Evolutionary conservation across 2,113 vertebrate genomes (phyloP).

Genomic region (Trachemys scripta): DNA sequence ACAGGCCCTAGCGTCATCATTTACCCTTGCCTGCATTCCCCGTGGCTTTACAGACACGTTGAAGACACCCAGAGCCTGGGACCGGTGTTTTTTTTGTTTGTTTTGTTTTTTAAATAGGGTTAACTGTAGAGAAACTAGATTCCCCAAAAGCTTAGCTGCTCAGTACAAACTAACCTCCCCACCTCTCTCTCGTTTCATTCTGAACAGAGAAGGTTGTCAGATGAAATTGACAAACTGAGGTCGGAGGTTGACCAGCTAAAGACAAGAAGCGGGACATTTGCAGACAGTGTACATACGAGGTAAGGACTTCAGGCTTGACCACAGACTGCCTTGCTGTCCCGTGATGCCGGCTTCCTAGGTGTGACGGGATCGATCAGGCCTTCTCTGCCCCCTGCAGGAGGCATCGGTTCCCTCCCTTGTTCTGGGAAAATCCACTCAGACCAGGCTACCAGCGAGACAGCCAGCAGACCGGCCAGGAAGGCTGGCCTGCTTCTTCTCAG

Average conservation of each 20-base stretch:
- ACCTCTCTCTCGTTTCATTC: background rate
- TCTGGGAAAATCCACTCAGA: background rate
- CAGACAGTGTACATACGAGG: constrained; percentile 90
- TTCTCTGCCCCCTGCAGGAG: background rate
- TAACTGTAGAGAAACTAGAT: background rate
- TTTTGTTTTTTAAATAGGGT: background rate
- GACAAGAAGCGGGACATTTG: constrained; percentile 88
- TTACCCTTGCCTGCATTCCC: constrained; percentile 26
- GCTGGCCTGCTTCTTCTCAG: too few species aligned
- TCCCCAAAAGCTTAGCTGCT: background rate
- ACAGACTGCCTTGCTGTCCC: fast-evolving
- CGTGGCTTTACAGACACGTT: background rate
- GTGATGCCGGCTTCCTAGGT: background rate
- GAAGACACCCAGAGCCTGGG: background rate
- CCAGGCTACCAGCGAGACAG: too few species aligned
- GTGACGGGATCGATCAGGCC: background rate
- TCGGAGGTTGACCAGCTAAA: constrained; percentile 95
- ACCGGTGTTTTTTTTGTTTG: too few species aligned
- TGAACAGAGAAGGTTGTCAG: constrained; percentile 89
- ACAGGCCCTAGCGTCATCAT: background rate
- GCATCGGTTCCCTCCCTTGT: background rate
- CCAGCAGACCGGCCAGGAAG: too few species aligned
- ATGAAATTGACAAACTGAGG: constrained; percentile 95
- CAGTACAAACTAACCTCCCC: background rate
- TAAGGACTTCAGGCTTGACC: constrained; percentile 60